phyloP scores from a whole-genome alignment of 2,888 invertebrate genomes.

The Coenonympha arcania region DNA sequence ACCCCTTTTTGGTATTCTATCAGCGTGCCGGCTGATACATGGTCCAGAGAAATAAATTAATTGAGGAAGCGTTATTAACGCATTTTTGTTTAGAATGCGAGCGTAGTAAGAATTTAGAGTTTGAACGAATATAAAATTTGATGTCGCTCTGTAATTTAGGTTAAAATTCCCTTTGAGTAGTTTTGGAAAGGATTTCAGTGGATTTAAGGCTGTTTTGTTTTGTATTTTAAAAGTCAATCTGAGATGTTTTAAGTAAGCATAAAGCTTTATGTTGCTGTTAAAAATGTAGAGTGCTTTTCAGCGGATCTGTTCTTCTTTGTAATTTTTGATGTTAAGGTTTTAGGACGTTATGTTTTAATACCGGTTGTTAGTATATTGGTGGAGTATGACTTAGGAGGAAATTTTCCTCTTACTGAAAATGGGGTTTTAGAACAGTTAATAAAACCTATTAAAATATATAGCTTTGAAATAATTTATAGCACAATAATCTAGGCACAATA shows the following conservation, averaged over 20 bases:
- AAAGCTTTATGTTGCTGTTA: not conserved
- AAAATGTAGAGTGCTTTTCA: not conserved
- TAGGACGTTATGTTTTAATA: no score
- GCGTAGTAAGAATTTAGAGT: constrained; percentile 25
- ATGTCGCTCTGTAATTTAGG: constrained; percentile 6
- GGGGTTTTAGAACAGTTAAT: no score
- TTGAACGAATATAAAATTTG: constrained; percentile 8
- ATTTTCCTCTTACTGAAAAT: no score
- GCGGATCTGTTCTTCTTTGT: not conserved
- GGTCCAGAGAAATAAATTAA: constrained; percentile 31
- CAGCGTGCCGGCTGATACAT: constrained; percentile 45
- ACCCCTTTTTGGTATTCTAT: constrained; percentile 34
- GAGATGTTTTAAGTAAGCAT: not conserved
- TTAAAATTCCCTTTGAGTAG: constrained; percentile 6
- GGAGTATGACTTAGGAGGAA: no score
- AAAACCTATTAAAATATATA: no score
- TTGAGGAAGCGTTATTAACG: constrained; percentile 31
- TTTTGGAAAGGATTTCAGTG: not conserved
- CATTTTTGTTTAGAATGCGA: constrained; percentile 27
- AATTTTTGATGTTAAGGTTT: not conserved
- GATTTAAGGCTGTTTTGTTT: not conserved
- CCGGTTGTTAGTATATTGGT: no score
- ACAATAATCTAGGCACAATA: no score
- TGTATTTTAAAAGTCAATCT: not conserved
- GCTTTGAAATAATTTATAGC: no score